A percentile compares a stretch with the other conserved stretches of the same genome.
Evolutionary conservation across 2,888 invertebrate species (phyloP).

Genomic region (Hetaerina titia): DNA sequence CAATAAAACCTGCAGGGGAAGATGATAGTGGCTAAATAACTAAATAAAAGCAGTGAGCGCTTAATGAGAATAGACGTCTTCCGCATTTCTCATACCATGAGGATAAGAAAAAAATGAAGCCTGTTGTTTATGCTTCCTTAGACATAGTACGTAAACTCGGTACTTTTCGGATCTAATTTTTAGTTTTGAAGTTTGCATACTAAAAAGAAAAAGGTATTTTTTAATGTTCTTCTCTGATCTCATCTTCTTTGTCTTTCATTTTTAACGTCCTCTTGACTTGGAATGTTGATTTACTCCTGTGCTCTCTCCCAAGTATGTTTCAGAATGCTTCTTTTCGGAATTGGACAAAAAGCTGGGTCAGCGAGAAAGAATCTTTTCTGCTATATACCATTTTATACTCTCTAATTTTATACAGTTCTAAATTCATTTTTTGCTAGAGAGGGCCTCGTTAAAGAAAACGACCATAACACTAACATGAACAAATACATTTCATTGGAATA

Average conservation of each 20-base stretch:
- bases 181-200: not conserved
- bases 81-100: no score
- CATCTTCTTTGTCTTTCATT: not conserved
- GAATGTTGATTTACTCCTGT: not conserved
- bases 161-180: not conserved
- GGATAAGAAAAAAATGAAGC: no score
- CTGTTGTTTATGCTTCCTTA: no score
- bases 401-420: not conserved
- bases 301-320: not conserved
- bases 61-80: no score
- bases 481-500: not conserved
- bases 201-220: not conserved
- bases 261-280: not conserved
- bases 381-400: not conserved
- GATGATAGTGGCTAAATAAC: no score
- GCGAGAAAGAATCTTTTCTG: not conserved
- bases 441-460: not conserved
- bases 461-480: not conserved
- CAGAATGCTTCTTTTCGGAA: not conserved
- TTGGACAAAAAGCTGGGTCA: not conserved
- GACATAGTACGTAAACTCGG: no score
- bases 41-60: no score
- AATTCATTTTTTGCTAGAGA: not conserved
- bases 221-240: not conserved
- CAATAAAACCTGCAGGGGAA: no score